phyloP scores from a whole-genome alignment of 1,140 invertebrate genomes.

The Bombyx mandarina region DNA sequence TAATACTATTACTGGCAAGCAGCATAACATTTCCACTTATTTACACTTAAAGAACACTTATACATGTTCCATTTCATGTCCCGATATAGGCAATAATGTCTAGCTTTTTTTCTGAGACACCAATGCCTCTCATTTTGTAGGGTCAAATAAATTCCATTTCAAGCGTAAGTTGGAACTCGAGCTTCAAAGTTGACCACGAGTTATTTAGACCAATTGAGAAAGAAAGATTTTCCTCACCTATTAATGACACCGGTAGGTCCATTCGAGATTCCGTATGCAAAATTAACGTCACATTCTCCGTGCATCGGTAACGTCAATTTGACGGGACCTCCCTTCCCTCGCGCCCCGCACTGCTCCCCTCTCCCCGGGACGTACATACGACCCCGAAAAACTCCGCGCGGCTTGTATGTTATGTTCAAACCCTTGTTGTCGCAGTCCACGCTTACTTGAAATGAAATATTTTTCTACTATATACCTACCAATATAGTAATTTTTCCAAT shows the following conservation, averaged over 20 bases:
- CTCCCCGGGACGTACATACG: slow-evolving; percentile 75
- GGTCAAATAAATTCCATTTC: no score
- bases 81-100: no score
- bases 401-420: slow-evolving; percentile 72
- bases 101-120: no score
- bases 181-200: not conserved
- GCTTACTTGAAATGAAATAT: slow-evolving; percentile 55
- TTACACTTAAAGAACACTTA: no score
- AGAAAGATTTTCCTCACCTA: slow-evolving; percentile 15
- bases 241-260: slow-evolving; percentile 45
- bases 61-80: no score
- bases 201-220: not conserved
- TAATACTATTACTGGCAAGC: no score
- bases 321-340: slow-evolving; percentile 35
- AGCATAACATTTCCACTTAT: no score
- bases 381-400: slow-evolving; percentile 72
- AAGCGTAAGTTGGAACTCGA: no score
- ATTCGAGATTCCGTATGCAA: slow-evolving; percentile 54
- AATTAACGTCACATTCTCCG: slow-evolving; percentile 60
- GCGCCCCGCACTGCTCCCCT: slow-evolving; percentile 71
- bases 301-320: slow-evolving; percentile 46
- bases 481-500: no score
- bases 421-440: slow-evolving; percentile 72
- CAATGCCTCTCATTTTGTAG: no score
- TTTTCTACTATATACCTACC: no score